A percentile compares a stretch with the other conserved stretches of the same genome.
phyloP scores from a whole-genome alignment of 2,888 invertebrate species.

The Mamestra brassicae region DNA sequence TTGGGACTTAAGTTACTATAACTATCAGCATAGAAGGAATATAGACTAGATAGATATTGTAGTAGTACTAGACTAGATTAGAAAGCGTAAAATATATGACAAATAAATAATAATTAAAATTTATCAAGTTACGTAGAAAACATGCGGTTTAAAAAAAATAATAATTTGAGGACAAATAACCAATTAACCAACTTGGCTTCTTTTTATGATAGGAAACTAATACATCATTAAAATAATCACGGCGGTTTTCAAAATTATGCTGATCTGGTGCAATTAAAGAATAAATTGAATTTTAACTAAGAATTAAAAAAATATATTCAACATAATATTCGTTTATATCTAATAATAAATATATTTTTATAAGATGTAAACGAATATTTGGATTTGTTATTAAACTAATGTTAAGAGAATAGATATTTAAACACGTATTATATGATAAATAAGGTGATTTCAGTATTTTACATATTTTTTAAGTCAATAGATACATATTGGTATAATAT shows the following conservation, averaged over 20 bases:
- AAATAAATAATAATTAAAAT: neutral
- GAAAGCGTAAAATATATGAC: conserved; percentile 22
- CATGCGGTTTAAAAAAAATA: neutral
- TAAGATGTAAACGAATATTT: conserved; percentile 3
- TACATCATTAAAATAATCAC: neutral
- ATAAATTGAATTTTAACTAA: neutral
- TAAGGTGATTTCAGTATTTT: too few species aligned
- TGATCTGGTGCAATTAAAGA: conserved; percentile 15
- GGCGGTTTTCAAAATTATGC: neutral
- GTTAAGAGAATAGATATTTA: neutral
- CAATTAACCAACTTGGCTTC: neutral
- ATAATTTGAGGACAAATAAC: neutral
- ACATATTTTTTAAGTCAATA: neutral
- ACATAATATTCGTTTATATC: too few species aligned
- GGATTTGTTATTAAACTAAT: neutral
- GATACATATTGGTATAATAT: neutral
- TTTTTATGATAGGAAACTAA: neutral
- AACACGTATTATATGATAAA: too few species aligned
- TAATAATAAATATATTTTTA: too few species aligned
- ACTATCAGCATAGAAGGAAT: conserved; percentile 32
- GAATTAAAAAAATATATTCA: neutral
- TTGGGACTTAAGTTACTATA: conserved; percentile 13
- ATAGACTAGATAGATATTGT: conserved; percentile 18
- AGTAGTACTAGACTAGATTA: conserved; percentile 20
- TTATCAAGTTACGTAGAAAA: neutral